Evolutionary conservation across 2,888 invertebrate genomes (phyloP).

Genomic region (Trimorus sp.): DNA sequence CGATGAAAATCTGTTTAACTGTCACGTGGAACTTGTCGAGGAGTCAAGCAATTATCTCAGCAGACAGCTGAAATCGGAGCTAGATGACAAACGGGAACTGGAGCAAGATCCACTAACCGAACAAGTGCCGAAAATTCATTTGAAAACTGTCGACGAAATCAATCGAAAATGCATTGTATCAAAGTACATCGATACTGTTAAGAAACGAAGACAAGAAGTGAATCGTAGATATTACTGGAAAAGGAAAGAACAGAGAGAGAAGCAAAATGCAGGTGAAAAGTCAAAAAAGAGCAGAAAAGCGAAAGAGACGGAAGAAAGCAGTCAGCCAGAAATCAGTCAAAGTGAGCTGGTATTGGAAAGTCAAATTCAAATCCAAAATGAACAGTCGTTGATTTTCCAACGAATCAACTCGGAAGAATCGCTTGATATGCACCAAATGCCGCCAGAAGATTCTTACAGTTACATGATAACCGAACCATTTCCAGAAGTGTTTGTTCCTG

Average conservation of each 20-base stretch:
- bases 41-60: neutral
- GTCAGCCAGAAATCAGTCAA: too few species aligned
- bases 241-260: constrained; percentile 37
- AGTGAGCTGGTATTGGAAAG: too few species aligned
- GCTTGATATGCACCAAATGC: too few species aligned
- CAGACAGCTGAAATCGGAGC: too few species aligned
- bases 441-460: too few species aligned
- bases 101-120: neutral
- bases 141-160: constrained; percentile 57
- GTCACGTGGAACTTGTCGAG: constrained; percentile 46
- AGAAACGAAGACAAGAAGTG: constrained; percentile 42
- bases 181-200: constrained; percentile 37
- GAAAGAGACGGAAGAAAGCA: neutral
- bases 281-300: neutral
- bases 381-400: too few species aligned
- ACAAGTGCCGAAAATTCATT: constrained; percentile 35
- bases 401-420: too few species aligned
- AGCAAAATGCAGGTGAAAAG: neutral
- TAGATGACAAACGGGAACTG: neutral
- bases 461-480: neutral
- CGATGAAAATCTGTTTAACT: constrained; percentile 46
- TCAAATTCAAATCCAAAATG: too few species aligned
- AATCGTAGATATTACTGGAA: constrained; percentile 55
- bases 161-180: constrained; percentile 41
- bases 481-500: neutral